These are phyloP conservation scores for Arremon aurantiirostris DNA, from an alignment of 2,797 vertebrate genomes.

Conservation along the genomic window DNA sequence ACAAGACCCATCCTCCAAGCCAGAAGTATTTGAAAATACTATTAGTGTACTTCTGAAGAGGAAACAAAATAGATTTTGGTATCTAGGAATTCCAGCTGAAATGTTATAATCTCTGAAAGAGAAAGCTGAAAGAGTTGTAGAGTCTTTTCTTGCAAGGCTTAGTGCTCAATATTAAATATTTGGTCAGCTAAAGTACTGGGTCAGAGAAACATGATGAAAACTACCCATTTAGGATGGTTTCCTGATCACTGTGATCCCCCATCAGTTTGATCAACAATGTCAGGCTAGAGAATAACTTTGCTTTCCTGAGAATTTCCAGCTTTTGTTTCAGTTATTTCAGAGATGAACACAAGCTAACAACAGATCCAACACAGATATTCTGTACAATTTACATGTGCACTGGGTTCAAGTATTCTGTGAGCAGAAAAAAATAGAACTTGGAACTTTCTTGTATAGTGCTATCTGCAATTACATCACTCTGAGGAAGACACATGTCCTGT, in stretches of 20 bases:
- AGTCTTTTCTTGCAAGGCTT: not conserved
- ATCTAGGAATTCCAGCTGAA: not conserved
- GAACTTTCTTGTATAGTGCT: not conserved
- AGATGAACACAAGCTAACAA: not conserved
- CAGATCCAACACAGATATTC: not conserved
- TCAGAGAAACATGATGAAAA: not conserved
- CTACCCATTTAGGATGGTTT: not conserved
- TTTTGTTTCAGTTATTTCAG: not conserved
- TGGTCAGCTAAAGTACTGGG: not conserved
- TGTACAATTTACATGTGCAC: not conserved
- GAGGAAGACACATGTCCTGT: constrained; percentile 67
- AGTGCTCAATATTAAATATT: not conserved
- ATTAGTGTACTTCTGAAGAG: not conserved
- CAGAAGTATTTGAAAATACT: not conserved
- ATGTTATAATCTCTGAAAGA: not conserved
- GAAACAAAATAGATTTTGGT: not conserved
- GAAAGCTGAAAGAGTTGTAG: not conserved
- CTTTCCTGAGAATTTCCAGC: not conserved
- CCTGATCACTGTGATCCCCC: not conserved
- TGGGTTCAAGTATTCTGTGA: not conserved
- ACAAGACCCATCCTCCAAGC: not conserved
- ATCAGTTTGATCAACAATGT: not conserved
- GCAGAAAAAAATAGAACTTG: not conserved
- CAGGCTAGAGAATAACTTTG: not conserved
- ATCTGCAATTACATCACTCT: constrained; percentile 37